Base-by-base conservation (phyloP, 2,797 vertebrate species). In the Miichthys miiuy region DNA sequence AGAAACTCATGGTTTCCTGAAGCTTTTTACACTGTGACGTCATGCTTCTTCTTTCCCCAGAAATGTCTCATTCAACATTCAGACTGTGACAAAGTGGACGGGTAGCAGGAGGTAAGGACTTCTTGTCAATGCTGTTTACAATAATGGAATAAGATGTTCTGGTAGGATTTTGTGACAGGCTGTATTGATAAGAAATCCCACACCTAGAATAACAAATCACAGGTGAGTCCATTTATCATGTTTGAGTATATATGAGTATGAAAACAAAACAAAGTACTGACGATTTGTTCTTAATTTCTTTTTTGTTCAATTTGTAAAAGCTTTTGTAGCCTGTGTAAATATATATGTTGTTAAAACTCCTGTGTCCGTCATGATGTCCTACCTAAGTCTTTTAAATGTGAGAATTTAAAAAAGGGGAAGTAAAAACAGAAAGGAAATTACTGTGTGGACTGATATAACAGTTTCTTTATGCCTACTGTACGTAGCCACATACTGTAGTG, bases 321-420 rank as follows among this genome's bases (percentile, higher is more conserved):
- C 1, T 23, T 57, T 38, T 68, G 17, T 42, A 8, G 6, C 18
- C 5, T 17, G 20, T 44, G 6, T 38, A 38, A 38, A 38, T 38
- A 38, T 38, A 38, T 38, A 38, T 38, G 34, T 38, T 42, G 17
- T 55, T 10, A n/a, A n/a, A 11, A 57, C 2, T 65, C 6, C 12
- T 20, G 11, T 1, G 0, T 0, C 27, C 20, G 11, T 1, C 11
- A 3, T 75, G 17, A 44, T 9, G 12, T 71, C 13, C 68, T 67
- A 62, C 20, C 34, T 23, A 25, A 23, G 17, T 9, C 18, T 62
- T 62, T 18, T 18, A 17, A 4, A 18, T 44, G 23, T 61, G 46
- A 21, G 11, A 7, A 46, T 34, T 57, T 71, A 9, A 46, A 80
- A 90, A 93, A 89, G 75, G 75, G 87, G 87, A 91, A 92, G 83